Conservation (phyloP, 2,113 vertebrate species). For the Lamprologus callipterus region DNA sequence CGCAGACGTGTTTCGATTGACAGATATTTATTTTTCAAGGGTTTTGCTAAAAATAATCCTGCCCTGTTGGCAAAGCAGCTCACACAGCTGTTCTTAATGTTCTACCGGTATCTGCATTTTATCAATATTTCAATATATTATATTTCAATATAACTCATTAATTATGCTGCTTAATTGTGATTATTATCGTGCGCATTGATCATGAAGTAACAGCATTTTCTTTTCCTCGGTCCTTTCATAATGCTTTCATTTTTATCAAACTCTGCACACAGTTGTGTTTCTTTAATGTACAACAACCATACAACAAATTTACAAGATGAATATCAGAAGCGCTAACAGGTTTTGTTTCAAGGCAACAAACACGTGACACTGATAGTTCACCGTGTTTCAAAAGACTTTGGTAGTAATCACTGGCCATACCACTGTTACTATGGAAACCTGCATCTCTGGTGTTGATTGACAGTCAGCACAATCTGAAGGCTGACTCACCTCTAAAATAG, state of each 20-base stretch:
- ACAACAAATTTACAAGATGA: neutral
- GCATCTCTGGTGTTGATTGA: conserved; percentile 44
- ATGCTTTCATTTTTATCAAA: neutral
- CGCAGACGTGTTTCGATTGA: conserved; percentile 27
- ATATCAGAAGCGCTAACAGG: neutral
- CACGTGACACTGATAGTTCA: neutral
- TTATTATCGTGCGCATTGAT: neutral
- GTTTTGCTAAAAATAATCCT: conserved; percentile 16
- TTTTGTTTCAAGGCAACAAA: neutral
- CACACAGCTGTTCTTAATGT: neutral
- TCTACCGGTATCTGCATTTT: neutral
- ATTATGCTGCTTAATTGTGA: neutral
- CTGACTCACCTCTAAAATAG: conserved; percentile 40
- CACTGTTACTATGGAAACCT: conserved; percentile 59
- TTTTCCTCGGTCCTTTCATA: neutral
- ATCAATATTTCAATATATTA: neutral
- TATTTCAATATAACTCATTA: neutral
- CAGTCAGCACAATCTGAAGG: conserved; percentile 39
- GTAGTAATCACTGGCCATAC: conserved; percentile 27
- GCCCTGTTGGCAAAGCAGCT: conserved; percentile 2
- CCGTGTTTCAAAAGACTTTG: neutral
- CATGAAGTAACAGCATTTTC: neutral
- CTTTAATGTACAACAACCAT: neutral
- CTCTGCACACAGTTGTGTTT: neutral
- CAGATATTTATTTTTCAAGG: conserved; percentile 45